Evolutionary conservation across 2,797 vertebrate genomes (phyloP), one percentile per base, ranked within the genome.

Genomic region (Anableps anableps): DNA sequence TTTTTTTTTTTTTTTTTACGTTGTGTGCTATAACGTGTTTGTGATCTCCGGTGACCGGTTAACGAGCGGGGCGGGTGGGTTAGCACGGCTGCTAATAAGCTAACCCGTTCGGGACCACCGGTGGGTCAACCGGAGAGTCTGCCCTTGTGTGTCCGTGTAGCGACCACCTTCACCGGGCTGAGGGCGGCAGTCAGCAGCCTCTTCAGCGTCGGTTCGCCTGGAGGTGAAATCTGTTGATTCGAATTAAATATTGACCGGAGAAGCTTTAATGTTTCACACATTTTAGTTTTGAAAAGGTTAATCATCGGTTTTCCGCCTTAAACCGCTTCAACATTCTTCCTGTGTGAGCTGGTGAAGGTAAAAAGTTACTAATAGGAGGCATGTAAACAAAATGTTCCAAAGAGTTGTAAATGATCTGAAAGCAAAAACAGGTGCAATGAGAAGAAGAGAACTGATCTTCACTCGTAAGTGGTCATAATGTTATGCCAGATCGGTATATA

Each of bases 1-100:
- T 45, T 26, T 71, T 64, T 34, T 2, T 34, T 19, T 43, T 41
- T 74, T 70, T 36, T 31, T 29, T 75, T 66, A 88, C 82, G 79
- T 55, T 78, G 41, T 23, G 43, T 36, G 41, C 47, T 75, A 36
- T 83, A 55, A 72, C 76, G 80, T 68, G 82, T 80, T 60, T 19
- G 51, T 68, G 64, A 9, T 58, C 31, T 75, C 75, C 73, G 84
- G 80, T 83, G 19, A 85, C 74, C 68, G 80, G 83, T 73, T 78
- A 85, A 58, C 81, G 60, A 78, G 66, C 77, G 14, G 50, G 41
- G 66, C 77, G 14, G 50, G 41, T 2, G 3, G 41, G 85, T 62
- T 84, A 84, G 80, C 84, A 8, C 17, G n/a, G 74, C 68, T 36
- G 82, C 88, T 90, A 88, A 74, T 75, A 6, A 70, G 86, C 83